Evolutionary conservation across 2,113 vertebrate species (phyloP), one percentile per base, ranked within the genome.

Genomic region (Potamarius usumacintae): DNA sequence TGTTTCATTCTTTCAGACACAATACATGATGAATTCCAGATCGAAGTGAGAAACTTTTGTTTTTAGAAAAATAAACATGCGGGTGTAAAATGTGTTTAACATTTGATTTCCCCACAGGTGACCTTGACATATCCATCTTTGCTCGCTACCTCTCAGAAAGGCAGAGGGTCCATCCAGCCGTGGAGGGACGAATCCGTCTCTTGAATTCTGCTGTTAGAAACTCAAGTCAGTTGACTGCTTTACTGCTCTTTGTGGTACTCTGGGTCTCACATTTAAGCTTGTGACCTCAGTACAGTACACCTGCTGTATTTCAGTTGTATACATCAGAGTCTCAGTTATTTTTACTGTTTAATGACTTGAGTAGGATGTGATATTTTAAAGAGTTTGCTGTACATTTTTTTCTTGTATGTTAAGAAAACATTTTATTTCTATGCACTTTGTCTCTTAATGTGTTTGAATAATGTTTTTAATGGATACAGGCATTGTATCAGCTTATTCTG

Each of bases 141-240:
- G 93, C 96, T 22, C 89, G 84, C 63, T 99, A 97, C 92, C 96
- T 99, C 89, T 8, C 55, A 14, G 94, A 94, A 89, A 96, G 96
- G 91, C 89, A 93, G 92, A 93, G 87, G 62, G 92, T 99, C 88
- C 97, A 96, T 89, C 95, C 98, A 30, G 92, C 94, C 14, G 90
- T 98, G 11, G 98, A 99, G 92, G 97, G 97, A 58, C 95, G 98
- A 63, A 95, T 99, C 86, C 95, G 83, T 52, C 92, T 98, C 93
- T 93, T 92, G 85, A 92, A 53, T 88, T 89, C 91, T 0, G 85
- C 90, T 7, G 53, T 58, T 10, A 86, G 78, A 84, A 85, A 22
- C 3, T 52, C 72, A 2, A 93, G 90, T 82, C 78, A 34, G 17
- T 30, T 34, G 84, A 0, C 17, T 81, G 86, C 91, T 86, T 93